phyloP scores from a whole-genome alignment of 2,888 invertebrate species.

The Dioctria rufipes region DNA sequence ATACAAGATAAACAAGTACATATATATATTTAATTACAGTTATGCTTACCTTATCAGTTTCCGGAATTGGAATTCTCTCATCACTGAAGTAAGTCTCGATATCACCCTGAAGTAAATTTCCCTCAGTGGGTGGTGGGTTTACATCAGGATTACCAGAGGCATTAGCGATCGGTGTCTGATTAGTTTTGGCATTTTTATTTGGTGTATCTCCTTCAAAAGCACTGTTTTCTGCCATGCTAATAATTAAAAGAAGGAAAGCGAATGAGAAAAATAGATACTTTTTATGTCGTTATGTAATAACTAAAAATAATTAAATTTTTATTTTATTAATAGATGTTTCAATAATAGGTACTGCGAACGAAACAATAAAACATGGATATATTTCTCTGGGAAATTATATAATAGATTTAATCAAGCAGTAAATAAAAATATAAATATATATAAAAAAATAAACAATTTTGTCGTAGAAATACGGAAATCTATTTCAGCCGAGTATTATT shows the following conservation, averaged over 20 bases:
- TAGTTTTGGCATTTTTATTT: not conserved
- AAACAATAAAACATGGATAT: too few species aligned
- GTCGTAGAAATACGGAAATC: too few species aligned
- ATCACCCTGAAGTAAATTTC: slow-evolving; percentile 64
- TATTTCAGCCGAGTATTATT: too few species aligned
- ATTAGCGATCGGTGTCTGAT: not conserved
- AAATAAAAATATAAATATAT: too few species aligned
- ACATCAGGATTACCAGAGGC: not conserved
- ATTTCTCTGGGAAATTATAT: too few species aligned
- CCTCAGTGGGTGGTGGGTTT: slow-evolving; percentile 64
- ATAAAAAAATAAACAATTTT: too few species aligned
- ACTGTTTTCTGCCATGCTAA: slow-evolving; percentile 51
- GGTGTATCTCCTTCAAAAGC: slow-evolving; percentile 45
- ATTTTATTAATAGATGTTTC: too few species aligned
- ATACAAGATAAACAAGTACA: too few species aligned
- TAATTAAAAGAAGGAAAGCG: not conserved
- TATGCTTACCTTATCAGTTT: slow-evolving; percentile 72
- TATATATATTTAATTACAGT: too few species aligned
- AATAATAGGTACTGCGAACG: too few species aligned
- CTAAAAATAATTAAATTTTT: not conserved
- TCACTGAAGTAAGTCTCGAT: slow-evolving; percentile 76
- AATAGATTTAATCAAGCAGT: too few species aligned
- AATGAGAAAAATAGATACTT: not conserved
- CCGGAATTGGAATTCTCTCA: slow-evolving; percentile 76
- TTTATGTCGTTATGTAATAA: not conserved